Evolutionary conservation across 1,140 invertebrate species (phyloP).

Genomic region (Brachionus calyciflorus): DNA sequence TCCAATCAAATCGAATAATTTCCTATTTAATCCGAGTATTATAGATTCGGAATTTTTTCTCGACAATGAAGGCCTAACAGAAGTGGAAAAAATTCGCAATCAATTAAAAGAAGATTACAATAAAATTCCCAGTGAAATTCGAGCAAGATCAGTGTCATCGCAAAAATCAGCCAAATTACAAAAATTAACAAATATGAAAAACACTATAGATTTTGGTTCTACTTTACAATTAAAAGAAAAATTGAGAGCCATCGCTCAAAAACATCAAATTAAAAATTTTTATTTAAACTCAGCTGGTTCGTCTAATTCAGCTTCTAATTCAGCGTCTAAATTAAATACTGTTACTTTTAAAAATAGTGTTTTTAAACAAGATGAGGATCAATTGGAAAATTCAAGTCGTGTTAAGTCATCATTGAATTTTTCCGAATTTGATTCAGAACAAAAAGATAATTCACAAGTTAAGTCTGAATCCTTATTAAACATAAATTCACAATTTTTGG

Average conservation of each 20-base stretch:
- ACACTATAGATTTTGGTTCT: neutral
- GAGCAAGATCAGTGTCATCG: neutral
- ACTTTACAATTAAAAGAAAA: conserved; percentile 37
- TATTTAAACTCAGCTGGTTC: neutral
- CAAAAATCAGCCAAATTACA: neutral
- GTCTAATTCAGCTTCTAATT: neutral
- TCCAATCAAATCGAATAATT: neutral
- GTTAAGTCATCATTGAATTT: conserved; percentile 17
- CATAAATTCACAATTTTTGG: neutral
- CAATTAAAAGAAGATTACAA: conserved; percentile 25
- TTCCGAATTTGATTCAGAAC: neutral
- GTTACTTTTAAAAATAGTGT: conserved; percentile 8
- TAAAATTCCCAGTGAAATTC: neutral
- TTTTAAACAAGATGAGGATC: neutral
- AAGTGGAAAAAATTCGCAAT: conserved; percentile 23
- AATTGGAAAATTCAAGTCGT: neutral
- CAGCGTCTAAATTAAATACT: neutral
- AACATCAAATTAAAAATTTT: conserved; percentile 38
- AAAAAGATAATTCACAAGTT: neutral
- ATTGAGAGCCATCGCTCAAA: neutral
- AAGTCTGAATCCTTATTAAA: conserved; percentile 8
- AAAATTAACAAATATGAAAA: neutral
- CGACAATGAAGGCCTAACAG: conserved; percentile 7
- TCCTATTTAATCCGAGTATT: conserved; percentile 14
- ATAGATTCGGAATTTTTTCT: conserved; percentile 24